Evolutionary conservation across 2,113 vertebrate genomes (phyloP).

Genomic region (Enhydra lutris): DNA sequence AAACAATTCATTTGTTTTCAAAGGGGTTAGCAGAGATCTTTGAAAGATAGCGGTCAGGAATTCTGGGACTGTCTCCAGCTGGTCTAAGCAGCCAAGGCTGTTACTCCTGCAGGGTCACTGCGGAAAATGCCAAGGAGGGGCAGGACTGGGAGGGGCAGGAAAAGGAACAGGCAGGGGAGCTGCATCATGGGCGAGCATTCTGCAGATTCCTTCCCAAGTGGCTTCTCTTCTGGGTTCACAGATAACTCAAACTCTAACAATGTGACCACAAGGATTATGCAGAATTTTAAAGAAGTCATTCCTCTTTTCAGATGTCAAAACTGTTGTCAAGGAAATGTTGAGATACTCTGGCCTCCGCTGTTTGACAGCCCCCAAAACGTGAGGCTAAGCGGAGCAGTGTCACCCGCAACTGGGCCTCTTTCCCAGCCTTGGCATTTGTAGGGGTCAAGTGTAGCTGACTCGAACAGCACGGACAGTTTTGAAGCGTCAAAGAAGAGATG

Average conservation of each 20-base stretch:
- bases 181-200: neutral
- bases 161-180: neutral
- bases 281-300: neutral
- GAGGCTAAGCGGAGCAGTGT: neutral
- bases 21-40: neutral
- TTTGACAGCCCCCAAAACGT: neutral
- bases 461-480: neutral
- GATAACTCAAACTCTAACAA: neutral
- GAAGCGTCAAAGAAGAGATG: neutral
- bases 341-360: neutral
- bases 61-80: neutral
- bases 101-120: neutral
- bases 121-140: neutral
- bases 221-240: conserved; percentile 9
- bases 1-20: conserved; percentile 31
- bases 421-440: neutral
- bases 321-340: neutral
- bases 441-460: neutral
- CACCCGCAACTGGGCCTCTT: neutral
- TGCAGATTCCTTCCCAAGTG: conserved; percentile 34
- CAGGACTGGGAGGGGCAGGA: neutral
- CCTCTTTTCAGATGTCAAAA: neutral
- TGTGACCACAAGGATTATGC: neutral
- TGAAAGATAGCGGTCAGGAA: neutral
- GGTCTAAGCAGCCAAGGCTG: neutral